These are phyloP conservation scores for Eurois occulta DNA, from an alignment of 2,888 invertebrate species.

Conservation along the genomic window DNA sequence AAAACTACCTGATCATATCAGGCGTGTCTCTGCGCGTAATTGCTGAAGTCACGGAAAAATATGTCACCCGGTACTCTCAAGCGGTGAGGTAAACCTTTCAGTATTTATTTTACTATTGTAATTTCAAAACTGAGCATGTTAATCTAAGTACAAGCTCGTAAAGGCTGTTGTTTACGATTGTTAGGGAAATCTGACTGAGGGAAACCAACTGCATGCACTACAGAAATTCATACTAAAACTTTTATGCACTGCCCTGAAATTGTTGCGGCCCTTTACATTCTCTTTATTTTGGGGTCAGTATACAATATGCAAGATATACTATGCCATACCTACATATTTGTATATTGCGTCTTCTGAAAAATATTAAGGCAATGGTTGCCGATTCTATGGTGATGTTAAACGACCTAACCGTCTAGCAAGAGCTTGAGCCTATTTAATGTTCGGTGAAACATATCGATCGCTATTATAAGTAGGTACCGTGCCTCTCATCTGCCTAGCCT, in stretches of 20 bases:
- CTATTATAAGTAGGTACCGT: too few species aligned
- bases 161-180: slow-evolving; percentile 58
- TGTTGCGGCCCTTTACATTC: not conserved
- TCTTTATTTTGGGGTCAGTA: not conserved
- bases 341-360: not conserved
- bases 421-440: not conserved
- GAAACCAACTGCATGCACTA: slow-evolving; percentile 41
- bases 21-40: slow-evolving; percentile 49
- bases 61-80: slow-evolving; percentile 59
- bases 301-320: not conserved
- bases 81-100: slow-evolving; percentile 61
- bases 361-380: not conserved
- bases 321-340: not conserved
- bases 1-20: slow-evolving; percentile 53
- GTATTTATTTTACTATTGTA: slow-evolving; percentile 62
- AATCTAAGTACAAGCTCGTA: slow-evolving; percentile 63
- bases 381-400: not conserved
- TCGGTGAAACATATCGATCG: not conserved
- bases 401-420: not conserved
- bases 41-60: slow-evolving; percentile 65
- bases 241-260: slow-evolving; percentile 26
- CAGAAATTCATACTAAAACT: slow-evolving; percentile 30
- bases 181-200: slow-evolving; percentile 50
- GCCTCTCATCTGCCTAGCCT: not conserved
- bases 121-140: slow-evolving; percentile 61